Base-by-base conservation (phyloP, 2,797 vertebrate genomes). In the Eulemur coronatus region DNA sequence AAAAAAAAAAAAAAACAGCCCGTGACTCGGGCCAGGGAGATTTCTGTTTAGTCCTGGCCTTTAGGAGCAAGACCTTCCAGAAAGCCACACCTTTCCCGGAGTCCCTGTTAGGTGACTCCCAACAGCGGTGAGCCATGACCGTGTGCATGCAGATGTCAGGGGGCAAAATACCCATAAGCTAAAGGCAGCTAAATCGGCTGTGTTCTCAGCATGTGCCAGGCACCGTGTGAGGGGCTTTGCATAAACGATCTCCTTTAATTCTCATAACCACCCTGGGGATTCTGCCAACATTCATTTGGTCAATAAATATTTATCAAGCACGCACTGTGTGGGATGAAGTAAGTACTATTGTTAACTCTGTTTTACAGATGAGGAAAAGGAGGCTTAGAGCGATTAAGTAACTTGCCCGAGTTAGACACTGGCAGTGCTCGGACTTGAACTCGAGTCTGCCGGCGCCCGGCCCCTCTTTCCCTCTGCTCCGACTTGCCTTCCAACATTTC, bases 261-360 rank as follows among this genome's bases (percentile, higher is more conserved):
- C 89, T 85, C 48, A 4, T 8, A 48, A 67, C 35, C 35, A 48
- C 48, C 57, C 52, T 50, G 11, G 41, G 41, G 78, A 28, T 81
- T 84, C 89, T 61, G 69, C 50, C 63, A 15, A 55, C 26, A 24
- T 26, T 82, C 70, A 75, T 85, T 95, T 35, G 18, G 78, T 52
- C 46, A 18, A 84, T 35, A 84, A 89, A 50, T 82, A 75, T 76
- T 80, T 84, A 67, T 89, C 30, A 63, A 72, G 69, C 18, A 57
- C 59, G 26, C 24, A 1, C 57, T 61, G 35, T 7, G 28, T 38
- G 81, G 82, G 89, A 94, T 89, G 85, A 95, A 38, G 52, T 55
- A 79, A 94, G 28, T n/a, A 30, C 38, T 96, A 86, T 95, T 93
- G 95, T 95, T 94, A 96, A 93, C 70, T 94, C 90, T 84, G 76